These are phyloP conservation scores for Imbricaverruca yamaguchii DNA, from an alignment of 2,888 invertebrate species.

Conservation along the genomic window DNA sequence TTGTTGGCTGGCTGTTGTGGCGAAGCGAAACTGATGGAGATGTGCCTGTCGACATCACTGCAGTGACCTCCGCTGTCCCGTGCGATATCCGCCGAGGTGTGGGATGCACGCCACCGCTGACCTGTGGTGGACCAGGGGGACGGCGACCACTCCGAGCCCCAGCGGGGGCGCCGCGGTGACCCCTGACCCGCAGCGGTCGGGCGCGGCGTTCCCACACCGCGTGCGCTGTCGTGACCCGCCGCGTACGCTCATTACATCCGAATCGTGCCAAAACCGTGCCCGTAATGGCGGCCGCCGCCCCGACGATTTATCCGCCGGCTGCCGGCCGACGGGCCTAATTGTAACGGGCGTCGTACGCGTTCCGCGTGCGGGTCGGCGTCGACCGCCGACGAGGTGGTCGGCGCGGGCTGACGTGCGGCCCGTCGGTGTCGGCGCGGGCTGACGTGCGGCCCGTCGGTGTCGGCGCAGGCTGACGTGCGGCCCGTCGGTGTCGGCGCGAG, in stretches of 20 bases:
- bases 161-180: not conserved
- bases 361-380: not conserved
- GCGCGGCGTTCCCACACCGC: not conserved
- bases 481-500: not conserved
- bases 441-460: not conserved
- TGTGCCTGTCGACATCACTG: no score
- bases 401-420: not conserved
- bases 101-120: no score
- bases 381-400: no score
- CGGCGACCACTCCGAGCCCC: no score
- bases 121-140: no score
- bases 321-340: constrained; percentile 1
- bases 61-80: no score
- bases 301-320: not conserved
- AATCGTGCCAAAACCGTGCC: not conserved
- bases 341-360: not conserved
- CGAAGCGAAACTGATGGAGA: no score
- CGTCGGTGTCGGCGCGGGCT: not conserved
- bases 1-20: no score
- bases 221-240: not conserved
- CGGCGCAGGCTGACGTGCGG: not conserved
- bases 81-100: no score
- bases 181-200: not conserved
- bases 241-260: not conserved
- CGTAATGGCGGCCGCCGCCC: constrained; percentile 4